These are phyloP conservation scores for Oligia fasciuncula DNA, from an alignment of 2,888 invertebrate genomes.

Conservation along the genomic window DNA sequence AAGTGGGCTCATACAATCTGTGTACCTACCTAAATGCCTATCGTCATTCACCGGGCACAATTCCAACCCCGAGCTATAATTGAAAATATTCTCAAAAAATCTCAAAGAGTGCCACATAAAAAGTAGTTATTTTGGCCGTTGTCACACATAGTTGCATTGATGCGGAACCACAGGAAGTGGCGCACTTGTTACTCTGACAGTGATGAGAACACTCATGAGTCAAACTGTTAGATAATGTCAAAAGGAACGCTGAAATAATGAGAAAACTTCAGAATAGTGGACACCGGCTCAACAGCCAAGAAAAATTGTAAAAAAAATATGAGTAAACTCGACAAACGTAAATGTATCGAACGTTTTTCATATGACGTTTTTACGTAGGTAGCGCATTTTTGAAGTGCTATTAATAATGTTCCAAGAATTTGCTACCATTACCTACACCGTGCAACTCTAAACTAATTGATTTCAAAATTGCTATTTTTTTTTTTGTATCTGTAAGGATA, in stretches of 20 bases:
- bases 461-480: conserved; percentile 32
- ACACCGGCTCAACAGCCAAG: neutral
- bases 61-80: conserved; percentile 49
- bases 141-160: conserved; percentile 58
- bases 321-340: conserved; percentile 15
- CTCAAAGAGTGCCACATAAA: conserved; percentile 41
- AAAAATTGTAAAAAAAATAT: neutral
- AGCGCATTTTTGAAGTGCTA: conserved; percentile 3
- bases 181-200: conserved; percentile 44
- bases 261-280: conserved; percentile 1
- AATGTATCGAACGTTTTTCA: neutral
- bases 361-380: conserved; percentile 18
- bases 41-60: conserved; percentile 39
- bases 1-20: neutral
- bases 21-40: neutral
- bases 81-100: conserved; percentile 32
- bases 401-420: conserved; percentile 8
- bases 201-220: conserved; percentile 40
- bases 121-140: conserved; percentile 51
- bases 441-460: conserved; percentile 44
- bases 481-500: conserved; percentile 23
- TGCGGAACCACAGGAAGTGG: conserved; percentile 59
- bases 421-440: conserved; percentile 14
- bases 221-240: conserved; percentile 21
- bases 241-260: conserved; percentile 31